Evolutionary conservation across 2,888 invertebrate species (phyloP).

Genomic region (Leptinotarsa rubiginosa): DNA sequence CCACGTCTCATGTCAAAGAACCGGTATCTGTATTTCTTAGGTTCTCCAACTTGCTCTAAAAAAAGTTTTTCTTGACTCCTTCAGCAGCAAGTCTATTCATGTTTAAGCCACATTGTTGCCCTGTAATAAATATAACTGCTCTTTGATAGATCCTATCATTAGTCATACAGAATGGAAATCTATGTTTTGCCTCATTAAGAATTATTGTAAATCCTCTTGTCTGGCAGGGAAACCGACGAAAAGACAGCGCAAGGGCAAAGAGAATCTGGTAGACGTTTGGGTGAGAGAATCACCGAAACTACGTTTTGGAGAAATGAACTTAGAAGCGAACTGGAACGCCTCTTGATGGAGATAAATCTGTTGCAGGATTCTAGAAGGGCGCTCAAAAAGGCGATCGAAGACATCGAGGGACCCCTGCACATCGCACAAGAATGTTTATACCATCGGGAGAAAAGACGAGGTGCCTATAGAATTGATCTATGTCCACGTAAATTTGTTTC

Average conservation of each 20-base stretch:
- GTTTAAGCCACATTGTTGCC: too few relatives aligned
- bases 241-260: conserved; percentile 81
- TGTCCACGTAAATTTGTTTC: too few relatives aligned
- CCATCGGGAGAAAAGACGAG: conserved; percentile 88
- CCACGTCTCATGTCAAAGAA: too few relatives aligned
- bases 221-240: conserved; percentile 79
- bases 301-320: conserved; percentile 95
- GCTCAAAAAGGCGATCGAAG: conserved; percentile 78
- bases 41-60: too few relatives aligned
- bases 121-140: too few relatives aligned
- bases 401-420: conserved; percentile 90
- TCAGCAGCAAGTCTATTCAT: too few relatives aligned
- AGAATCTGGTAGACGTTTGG: conserved; percentile 87
- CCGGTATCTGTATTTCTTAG: too few relatives aligned
- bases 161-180: too few relatives aligned
- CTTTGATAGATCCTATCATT: too few relatives aligned
- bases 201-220: too few relatives aligned
- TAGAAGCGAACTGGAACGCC: conserved; percentile 84
- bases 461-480: background rate
- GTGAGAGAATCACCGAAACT: conserved; percentile 91
- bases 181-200: too few relatives aligned
- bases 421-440: conserved; percentile 95
- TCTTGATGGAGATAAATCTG: conserved; percentile 82
- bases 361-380: conserved; percentile 79
- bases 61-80: too few relatives aligned